These are phyloP conservation scores for Melanargia galathea DNA, from an alignment of 2,888 invertebrate genomes.

Conservation along the genomic window DNA sequence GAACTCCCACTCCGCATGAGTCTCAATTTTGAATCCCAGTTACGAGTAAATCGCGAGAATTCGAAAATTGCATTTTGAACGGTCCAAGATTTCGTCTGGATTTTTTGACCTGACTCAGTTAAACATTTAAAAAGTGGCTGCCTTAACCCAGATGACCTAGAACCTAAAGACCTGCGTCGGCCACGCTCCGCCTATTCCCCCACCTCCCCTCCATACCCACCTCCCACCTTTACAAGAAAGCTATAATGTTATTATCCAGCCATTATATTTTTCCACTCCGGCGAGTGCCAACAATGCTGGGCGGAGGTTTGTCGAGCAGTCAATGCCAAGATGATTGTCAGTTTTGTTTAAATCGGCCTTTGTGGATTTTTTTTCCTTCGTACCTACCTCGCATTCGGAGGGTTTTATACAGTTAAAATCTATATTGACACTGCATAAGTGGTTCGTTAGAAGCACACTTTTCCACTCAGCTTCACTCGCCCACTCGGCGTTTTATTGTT, in stretches of 20 bases:
- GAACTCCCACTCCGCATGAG: too few species aligned
- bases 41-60: too few species aligned
- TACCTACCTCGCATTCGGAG: background rate
- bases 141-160: conserved; percentile 8
- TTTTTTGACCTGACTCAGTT: background rate
- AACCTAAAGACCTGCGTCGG: conserved; percentile 17
- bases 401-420: background rate
- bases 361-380: background rate
- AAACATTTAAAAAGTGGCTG: background rate
- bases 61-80: too few species aligned
- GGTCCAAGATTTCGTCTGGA: too few species aligned
- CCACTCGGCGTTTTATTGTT: too few species aligned
- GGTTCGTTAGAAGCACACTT: too few species aligned
- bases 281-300: conserved; percentile 38
- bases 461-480: too few species aligned
- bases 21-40: too few species aligned
- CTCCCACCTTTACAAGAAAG: conserved; percentile 37
- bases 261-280: conserved; percentile 48
- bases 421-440: too few species aligned
- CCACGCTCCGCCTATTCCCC: conserved; percentile 25
- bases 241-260: conserved; percentile 48
- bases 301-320: conserved; percentile 29
- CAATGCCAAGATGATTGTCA: conserved; percentile 34
- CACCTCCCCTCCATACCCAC: conserved; percentile 9
- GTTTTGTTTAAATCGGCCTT: conserved; percentile 31